Evolutionary conservation across 2,797 vertebrate species (phyloP).

Genomic region (Callimico goeldii): DNA sequence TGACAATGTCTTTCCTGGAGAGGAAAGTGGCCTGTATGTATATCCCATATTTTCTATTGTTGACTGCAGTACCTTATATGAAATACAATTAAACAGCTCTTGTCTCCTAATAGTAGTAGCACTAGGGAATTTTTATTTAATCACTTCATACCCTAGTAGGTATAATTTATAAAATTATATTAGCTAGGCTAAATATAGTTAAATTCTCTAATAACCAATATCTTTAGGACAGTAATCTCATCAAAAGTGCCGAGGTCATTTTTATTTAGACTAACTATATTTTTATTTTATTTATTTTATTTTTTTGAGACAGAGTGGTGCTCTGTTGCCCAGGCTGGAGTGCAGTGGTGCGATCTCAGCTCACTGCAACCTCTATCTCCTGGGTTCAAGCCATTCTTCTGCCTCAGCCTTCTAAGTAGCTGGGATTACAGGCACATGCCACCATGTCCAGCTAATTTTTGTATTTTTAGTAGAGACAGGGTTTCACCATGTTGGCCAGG

Average conservation of each 20-base stretch:
- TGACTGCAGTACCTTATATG: background rate
- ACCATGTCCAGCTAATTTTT: background rate
- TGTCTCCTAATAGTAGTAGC: background rate
- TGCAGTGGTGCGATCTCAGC: background rate
- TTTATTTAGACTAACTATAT: background rate
- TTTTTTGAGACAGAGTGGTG: background rate
- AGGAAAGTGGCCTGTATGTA: background rate
- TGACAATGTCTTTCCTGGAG: background rate
- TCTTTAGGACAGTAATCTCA: conserved; percentile 30
- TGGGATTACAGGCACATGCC: background rate
- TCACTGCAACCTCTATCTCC: background rate
- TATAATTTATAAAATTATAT: conserved; percentile 47
- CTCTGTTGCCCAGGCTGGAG: background rate
- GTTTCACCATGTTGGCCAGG: background rate
- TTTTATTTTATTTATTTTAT: background rate
- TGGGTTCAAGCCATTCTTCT: background rate
- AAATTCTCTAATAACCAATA: conserved; percentile 21
- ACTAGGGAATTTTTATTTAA: conserved; percentile 30
- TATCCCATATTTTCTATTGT: background rate
- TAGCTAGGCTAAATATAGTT: background rate
- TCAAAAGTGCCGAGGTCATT: conserved; percentile 18
- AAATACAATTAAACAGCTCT: conserved; percentile 10
- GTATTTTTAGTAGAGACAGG: background rate
- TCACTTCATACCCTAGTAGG: background rate
- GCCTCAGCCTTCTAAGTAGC: background rate